A percentile compares a stretch with the other conserved stretches of the same genome.
These are phyloP conservation scores for Rousettus leschenaultii DNA, from an alignment of 2,113 vertebrate species.

Conservation along the genomic window DNA sequence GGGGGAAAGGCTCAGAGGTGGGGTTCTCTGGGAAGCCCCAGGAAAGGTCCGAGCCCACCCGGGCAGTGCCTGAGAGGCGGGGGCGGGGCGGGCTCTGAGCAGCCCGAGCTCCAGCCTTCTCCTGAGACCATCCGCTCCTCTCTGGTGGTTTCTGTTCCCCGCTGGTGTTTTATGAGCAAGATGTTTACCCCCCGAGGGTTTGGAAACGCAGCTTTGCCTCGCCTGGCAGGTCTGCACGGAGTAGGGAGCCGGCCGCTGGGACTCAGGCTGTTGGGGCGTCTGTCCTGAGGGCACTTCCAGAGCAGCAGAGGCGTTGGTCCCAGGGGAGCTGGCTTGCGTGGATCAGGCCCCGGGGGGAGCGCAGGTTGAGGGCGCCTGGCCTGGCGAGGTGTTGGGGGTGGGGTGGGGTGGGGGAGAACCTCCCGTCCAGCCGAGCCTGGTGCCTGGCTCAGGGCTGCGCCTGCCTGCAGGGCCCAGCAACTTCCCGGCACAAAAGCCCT, in stretches of 20 bases:
- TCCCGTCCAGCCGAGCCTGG: background rate
- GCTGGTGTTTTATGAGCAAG: background rate
- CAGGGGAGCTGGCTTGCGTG: background rate
- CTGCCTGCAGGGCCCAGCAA: background rate
- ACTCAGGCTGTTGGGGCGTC: background rate
- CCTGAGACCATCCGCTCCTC: rapidly evolving
- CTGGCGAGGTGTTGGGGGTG: too few species aligned
- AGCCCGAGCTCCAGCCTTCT: rapidly evolving
- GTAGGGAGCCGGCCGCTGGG: rapidly evolving
- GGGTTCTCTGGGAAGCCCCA: background rate
- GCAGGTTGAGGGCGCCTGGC: background rate
- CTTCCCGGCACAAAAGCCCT: background rate
- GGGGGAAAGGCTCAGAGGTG: background rate
- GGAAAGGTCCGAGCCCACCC: background rate
- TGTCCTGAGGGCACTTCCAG: background rate
- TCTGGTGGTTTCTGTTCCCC: background rate
- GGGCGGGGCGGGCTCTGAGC: rapidly evolving
- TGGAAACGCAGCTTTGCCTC: background rate
- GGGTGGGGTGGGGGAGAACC: too few species aligned
- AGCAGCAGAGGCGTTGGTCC: background rate
- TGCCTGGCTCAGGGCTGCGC: background rate
- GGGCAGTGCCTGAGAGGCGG: background rate
- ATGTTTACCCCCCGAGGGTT: background rate
- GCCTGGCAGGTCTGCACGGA: background rate
- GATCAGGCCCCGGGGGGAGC: background rate